A percentile compares a stretch with the other conserved stretches of the same genome.
phyloP scores from a whole-genome alignment of 1,140 invertebrate species.

The Drosophila mauritiana region DNA sequence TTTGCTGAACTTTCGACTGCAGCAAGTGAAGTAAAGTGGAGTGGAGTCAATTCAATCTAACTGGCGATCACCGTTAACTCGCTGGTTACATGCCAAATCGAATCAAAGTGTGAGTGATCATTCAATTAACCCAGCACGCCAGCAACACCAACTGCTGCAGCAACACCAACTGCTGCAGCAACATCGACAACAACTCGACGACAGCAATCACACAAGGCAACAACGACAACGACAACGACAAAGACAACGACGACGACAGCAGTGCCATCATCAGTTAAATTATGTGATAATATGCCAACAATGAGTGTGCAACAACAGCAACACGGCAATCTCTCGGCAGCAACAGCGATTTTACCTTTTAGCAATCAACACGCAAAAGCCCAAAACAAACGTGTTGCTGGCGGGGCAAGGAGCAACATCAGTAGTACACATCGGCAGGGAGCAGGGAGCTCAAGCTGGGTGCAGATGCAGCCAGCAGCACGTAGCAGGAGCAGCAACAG shows the following conservation, averaged over 20 bases:
- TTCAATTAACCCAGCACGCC: conserved; percentile 78
- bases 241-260: conserved; percentile 18
- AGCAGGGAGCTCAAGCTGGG: conserved; percentile 10
- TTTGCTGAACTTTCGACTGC: conserved; percentile 30
- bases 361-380: conserved; percentile 80
- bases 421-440: neutral
- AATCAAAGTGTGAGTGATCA: conserved; percentile 82
- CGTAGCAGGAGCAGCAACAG: neutral
- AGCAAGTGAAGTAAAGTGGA: neutral
- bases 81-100: conserved; percentile 66
- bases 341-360: conserved; percentile 40
- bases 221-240: conserved; percentile 16
- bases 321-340: conserved; percentile 9
- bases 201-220: conserved; percentile 16
- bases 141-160: conserved; percentile 32
- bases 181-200: conserved; percentile 16
- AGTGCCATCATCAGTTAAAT: conserved; percentile 80
- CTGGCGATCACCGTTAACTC: conserved; percentile 59
- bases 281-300: conserved; percentile 83
- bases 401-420: conserved; percentile 7
- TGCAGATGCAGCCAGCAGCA: conserved; percentile 12
- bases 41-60: conserved; percentile 41
- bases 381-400: conserved; percentile 73
- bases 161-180: conserved; percentile 4
- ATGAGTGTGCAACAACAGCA: conserved; percentile 75